Percentiles rank a stretch among this genome's conserved stretches.
Evolutionary conservation across 2,888 invertebrate species (phyloP).

Genomic region (Alloscopus bannaensis): DNA sequence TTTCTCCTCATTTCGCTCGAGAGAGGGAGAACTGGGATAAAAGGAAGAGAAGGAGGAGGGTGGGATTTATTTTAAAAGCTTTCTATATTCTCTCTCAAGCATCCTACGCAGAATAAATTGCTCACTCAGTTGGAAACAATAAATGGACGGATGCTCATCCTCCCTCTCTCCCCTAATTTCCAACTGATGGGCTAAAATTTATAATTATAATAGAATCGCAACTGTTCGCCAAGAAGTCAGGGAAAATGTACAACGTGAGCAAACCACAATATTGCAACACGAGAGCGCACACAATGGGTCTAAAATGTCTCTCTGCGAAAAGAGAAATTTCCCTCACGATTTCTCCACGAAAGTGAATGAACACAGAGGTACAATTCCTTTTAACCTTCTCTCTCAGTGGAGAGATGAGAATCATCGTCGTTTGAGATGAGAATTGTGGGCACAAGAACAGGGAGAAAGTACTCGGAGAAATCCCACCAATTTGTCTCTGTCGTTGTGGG

Average conservation of each 20-base stretch:
- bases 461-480: constrained; percentile 33
- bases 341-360: too few relatives aligned
- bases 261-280: too few relatives aligned
- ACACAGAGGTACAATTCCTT: too few relatives aligned
- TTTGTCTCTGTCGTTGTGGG: constrained; percentile 29
- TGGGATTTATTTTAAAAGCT: constrained; percentile 3
- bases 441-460: too few relatives aligned
- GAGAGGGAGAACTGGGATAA: neutral
- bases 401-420: constrained; percentile 12
- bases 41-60: neutral
- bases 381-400: too few relatives aligned
- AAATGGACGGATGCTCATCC: neutral
- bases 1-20: neutral
- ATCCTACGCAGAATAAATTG: constrained; percentile 8
- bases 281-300: too few relatives aligned
- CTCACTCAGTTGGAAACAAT: constrained; percentile 7
- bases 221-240: too few relatives aligned
- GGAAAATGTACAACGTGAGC: too few relatives aligned
- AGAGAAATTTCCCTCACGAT: too few relatives aligned
- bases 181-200: constrained; percentile 24
- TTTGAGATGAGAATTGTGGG: too few relatives aligned
- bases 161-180: constrained; percentile 10
- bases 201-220: constrained; percentile 15
- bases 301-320: too few relatives aligned
- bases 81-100: neutral